Evolutionary conservation across 2,113 vertebrate species (phyloP).

Genomic region (Cervus canadensis): DNA sequence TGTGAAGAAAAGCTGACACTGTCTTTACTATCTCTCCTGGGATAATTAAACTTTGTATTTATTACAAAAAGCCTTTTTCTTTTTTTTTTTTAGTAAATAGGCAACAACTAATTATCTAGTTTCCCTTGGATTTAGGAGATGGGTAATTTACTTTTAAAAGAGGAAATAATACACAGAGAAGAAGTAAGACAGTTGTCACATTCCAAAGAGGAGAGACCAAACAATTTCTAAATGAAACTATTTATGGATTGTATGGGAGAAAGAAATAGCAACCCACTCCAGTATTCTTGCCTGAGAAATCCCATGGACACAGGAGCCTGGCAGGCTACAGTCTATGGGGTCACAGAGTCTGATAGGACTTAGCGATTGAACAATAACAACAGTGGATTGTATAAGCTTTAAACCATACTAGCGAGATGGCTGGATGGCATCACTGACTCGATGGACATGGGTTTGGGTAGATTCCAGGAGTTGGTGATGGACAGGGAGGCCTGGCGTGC

Average conservation of each 20-base stretch:
- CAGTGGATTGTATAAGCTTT: not conserved
- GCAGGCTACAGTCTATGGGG: not conserved
- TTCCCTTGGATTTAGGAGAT: not conserved
- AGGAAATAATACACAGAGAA: not conserved
- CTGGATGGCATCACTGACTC: too few species aligned
- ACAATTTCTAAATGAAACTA: not conserved
- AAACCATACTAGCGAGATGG: not conserved
- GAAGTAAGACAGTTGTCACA: not conserved
- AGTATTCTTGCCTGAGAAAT: not conserved
- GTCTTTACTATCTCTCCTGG: not conserved
- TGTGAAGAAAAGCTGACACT: not conserved
- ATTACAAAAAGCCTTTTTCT: not conserved
- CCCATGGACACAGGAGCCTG: not conserved
- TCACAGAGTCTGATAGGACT: not conserved
- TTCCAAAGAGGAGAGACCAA: not conserved
- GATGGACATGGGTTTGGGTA: too few species aligned
- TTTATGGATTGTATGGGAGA: not conserved
- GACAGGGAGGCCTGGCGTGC: too few species aligned
- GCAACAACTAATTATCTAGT: not conserved
- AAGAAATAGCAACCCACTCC: not conserved
- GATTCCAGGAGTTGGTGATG: too few species aligned
- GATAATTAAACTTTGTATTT: conserved; percentile 15
- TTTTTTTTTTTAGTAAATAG: not conserved
- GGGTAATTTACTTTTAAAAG: not conserved
- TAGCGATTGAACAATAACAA: not conserved